phyloP scores from a whole-genome alignment of 2,888 invertebrate genomes.

The Merodon equestris region DNA sequence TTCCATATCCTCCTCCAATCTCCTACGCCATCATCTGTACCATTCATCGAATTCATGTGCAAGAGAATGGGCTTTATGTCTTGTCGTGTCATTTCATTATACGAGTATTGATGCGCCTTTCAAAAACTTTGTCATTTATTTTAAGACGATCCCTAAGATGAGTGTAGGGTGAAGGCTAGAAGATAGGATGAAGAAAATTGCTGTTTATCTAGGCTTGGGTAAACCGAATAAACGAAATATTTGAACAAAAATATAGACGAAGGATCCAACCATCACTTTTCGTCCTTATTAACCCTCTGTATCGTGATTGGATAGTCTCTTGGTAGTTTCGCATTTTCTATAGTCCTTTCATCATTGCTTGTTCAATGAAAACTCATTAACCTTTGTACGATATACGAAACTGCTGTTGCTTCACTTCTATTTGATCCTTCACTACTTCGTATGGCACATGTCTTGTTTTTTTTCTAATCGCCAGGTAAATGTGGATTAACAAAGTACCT shows the following conservation, averaged over 20 bases:
- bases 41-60: conserved; percentile 7
- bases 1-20: conserved; percentile 12
- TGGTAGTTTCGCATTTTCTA: no score
- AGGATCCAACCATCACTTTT: no score
- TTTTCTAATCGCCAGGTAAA: conserved; percentile 41
- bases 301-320: no score
- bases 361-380: conserved; percentile 61
- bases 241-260: conserved; percentile 1
- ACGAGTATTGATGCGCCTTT: conserved; percentile 67
- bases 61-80: conserved; percentile 46
- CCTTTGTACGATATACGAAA: conserved; percentile 39
- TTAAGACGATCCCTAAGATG: conserved; percentile 59
- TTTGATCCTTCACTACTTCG: no score
- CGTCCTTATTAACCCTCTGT: no score
- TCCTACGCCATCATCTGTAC: background rate
- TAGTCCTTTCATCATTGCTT: conserved; percentile 21
- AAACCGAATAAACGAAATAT: conserved; percentile 51
- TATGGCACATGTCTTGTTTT: conserved; percentile 51
- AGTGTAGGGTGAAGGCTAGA: conserved; percentile 29
- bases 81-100: conserved; percentile 64
- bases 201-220: conserved; percentile 56
- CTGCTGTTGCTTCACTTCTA: conserved; percentile 34
- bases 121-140: conserved; percentile 66
- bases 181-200: conserved; percentile 43
- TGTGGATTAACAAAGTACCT: conserved; percentile 57